Evolutionary conservation across 2,797 vertebrate species (phyloP), one percentile per base, ranked within the genome.

Genomic region (Myotis vivesi): DNA sequence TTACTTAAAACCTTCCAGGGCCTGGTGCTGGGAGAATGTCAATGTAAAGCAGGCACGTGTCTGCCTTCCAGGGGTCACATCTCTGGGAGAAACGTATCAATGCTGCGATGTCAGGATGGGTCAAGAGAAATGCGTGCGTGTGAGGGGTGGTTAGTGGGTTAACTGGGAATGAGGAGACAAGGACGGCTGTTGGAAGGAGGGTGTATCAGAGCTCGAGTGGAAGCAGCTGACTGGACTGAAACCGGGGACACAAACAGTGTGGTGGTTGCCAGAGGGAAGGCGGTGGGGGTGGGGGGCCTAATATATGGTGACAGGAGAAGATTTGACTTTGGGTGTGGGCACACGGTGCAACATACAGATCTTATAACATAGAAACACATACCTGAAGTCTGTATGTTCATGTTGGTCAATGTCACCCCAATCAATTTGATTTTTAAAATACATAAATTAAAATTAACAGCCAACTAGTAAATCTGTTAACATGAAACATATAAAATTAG

Each of bases 51-150:
- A 53, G 49, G 46, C n/a, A 10, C 20, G 17, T 2, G 1, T n/a
- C 55, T 15, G 5, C 28, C 46, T 46, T 28, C 80, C 46, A 10
- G 30, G 59, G 17, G 33, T 28, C 5, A 17, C 4, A 9, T 77
- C 16, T 5, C 0, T 22, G 7, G 20, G 33, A 38, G 19, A 33
- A 62, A 13, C 3, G 3, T 5, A 5, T 0, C 22, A 9, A 2
- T 44, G 10, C 20, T 9, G 5, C 5, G 49, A 10, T 4, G 2
- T 4, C 2, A 28, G 4, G 20, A n/a, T 8, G 9, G 20, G 2
- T 28, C 38, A 12, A 0, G 17, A 9, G 49, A 68, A 51, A 28
- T 13, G 33, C 9, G 2, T 4, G 1, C 8, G 12, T 22, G 10
- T 22, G 3, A 22, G 28, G 20, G 5, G 7, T 30, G 36, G 51